These are phyloP conservation scores for Lanistes nyassanus DNA, from an alignment of 1,140 invertebrate species.

Conservation along the genomic window DNA sequence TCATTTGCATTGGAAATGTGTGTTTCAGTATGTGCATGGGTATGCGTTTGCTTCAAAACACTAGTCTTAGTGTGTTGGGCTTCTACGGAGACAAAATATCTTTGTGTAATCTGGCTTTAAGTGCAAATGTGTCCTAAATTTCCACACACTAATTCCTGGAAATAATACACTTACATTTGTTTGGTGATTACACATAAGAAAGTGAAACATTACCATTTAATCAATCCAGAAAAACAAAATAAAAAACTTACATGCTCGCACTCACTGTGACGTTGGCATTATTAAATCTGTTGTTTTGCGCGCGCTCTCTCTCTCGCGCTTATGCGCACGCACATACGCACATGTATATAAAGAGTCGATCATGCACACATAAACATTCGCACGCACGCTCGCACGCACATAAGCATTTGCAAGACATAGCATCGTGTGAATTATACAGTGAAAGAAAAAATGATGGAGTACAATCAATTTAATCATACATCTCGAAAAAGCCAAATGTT, in stretches of 20 bases:
- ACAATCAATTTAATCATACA: background rate
- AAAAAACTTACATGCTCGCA: background rate
- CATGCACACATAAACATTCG: background rate
- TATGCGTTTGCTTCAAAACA: background rate
- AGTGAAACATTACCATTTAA: background rate
- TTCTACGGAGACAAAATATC: too few relatives aligned
- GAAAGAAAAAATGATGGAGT: background rate
- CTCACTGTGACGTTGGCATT: too few relatives aligned
- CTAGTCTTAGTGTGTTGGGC: too few relatives aligned
- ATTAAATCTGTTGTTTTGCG: too few relatives aligned
- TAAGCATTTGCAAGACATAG: background rate
- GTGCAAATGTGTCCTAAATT: background rate
- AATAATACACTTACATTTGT: background rate
- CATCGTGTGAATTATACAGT: background rate
- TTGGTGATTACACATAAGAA: background rate
- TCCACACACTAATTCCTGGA: background rate
- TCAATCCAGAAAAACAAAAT: background rate
- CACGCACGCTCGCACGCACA: background rate
- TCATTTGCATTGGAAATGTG: background rate
- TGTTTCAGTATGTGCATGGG: conserved; percentile 5
- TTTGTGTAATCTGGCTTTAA: too few relatives aligned
- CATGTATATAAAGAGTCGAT: background rate
- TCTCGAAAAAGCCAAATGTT: background rate
- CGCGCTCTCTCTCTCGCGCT: too few relatives aligned
- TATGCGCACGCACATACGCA: too few relatives aligned